Conservation (phyloP, 1,140 invertebrate genomes). For the Caenorhabditis brenneri region DNA sequence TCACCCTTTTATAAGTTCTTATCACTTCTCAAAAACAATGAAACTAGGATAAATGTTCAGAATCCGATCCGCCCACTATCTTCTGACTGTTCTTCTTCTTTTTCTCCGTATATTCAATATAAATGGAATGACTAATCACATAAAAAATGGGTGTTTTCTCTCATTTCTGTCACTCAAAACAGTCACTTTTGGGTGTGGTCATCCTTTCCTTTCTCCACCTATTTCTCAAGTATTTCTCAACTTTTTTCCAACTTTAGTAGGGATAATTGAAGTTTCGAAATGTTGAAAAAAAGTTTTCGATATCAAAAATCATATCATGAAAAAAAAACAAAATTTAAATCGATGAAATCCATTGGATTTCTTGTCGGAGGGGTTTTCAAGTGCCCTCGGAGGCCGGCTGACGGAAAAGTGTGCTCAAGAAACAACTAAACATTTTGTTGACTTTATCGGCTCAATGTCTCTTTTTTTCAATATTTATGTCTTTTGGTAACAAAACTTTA, state of each 20-base stretch:
- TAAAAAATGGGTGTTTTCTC: constrained; percentile 10
- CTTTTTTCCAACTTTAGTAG: background rate
- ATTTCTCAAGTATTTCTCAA: constrained; percentile 31
- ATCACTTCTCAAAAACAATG: background rate
- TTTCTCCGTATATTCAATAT: background rate
- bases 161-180: background rate
- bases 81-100: background rate
- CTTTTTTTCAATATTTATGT: constrained; percentile 1
- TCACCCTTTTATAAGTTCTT: background rate
- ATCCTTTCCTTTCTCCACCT: constrained; percentile 4
- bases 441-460: constrained; percentile 39
- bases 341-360: background rate
- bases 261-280: too few relatives aligned
- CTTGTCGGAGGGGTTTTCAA: background rate
- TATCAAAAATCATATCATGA: background rate
- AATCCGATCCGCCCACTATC: background rate
- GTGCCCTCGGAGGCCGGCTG: background rate
- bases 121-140: constrained; percentile 11
- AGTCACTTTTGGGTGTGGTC: background rate
- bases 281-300: background rate
- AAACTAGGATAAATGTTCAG: background rate
- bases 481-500: background rate
- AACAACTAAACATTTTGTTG: constrained; percentile 41
- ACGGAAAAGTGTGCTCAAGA: constrained; percentile 2
- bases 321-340: constrained; percentile 37